A percentile compares a stretch with the other conserved stretches of the same genome.
These are phyloP conservation scores for Barnardius zonarius DNA, from an alignment of 2,113 vertebrate species.

Conservation along the genomic window DNA sequence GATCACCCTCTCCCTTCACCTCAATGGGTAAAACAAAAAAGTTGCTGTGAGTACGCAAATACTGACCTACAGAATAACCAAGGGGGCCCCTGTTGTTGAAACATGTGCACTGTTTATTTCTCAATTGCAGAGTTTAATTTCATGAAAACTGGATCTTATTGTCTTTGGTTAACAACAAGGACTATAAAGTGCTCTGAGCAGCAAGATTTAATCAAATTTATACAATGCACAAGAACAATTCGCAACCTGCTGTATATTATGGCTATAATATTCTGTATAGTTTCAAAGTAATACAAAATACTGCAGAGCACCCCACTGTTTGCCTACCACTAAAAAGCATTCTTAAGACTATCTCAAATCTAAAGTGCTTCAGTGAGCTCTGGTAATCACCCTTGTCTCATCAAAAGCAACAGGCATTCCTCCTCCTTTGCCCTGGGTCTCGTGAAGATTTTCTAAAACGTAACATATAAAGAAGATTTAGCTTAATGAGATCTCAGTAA, in stretches of 20 bases:
- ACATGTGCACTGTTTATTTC: background rate
- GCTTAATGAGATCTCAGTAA: background rate
- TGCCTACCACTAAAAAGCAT: conserved; percentile 3
- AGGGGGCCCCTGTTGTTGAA: background rate
- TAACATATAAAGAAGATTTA: background rate
- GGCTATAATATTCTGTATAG: background rate
- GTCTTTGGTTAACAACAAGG: conserved; percentile 1
- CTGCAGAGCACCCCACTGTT: background rate
- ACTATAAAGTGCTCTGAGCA: background rate
- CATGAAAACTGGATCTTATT: background rate
- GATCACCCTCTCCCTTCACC: background rate
- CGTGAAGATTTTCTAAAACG: background rate
- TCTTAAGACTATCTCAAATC: background rate
- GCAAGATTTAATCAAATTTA: conserved; percentile 39
- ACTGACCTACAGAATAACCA: background rate
- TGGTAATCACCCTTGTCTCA: background rate
- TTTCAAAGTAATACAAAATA: background rate
- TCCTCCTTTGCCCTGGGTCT: background rate
- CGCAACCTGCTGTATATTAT: background rate
- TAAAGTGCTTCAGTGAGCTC: background rate
- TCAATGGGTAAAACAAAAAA: background rate
- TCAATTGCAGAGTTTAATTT: background rate
- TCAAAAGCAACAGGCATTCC: conserved; percentile 21
- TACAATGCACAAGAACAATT: background rate
- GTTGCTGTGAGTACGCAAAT: background rate